These are phyloP conservation scores for Orchesella cincta DNA, from an alignment of 1,140 invertebrate species.

Conservation along the genomic window DNA sequence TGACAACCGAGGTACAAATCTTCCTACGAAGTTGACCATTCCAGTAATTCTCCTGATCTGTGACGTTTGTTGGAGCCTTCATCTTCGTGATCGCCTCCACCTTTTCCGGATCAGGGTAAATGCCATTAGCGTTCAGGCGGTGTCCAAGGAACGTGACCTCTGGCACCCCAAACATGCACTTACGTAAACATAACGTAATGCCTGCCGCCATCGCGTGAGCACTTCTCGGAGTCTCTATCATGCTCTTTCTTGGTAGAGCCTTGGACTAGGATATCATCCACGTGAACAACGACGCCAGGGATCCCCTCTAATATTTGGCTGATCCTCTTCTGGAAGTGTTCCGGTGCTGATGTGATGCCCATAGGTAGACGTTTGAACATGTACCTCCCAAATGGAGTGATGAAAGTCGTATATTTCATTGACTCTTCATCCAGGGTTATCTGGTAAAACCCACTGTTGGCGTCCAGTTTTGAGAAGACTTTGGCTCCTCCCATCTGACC, in stretches of 20 bases:
- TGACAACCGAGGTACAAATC: slow-evolving; percentile 53
- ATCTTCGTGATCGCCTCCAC: slow-evolving; percentile 53
- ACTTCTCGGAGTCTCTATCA: slow-evolving; percentile 50
- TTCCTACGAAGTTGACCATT: slow-evolving; percentile 53
- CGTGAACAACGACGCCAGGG: slow-evolving; percentile 43
- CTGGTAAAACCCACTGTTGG: slow-evolving; percentile 56
- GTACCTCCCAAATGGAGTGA: slow-evolving; percentile 54
- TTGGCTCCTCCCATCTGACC: slow-evolving; percentile 24
- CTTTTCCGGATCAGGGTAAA: slow-evolving; percentile 55
- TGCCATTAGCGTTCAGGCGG: slow-evolving; percentile 54
- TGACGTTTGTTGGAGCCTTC: slow-evolving; percentile 43
- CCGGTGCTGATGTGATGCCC: slow-evolving; percentile 51
- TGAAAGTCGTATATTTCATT: slow-evolving; percentile 51
- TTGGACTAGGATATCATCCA: slow-evolving; percentile 54
- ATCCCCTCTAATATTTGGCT: slow-evolving; percentile 46
- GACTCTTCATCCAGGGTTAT: slow-evolving; percentile 53
- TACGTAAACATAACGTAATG: slow-evolving; percentile 49
- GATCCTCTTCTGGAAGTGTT: slow-evolving; percentile 50
- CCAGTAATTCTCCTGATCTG: slow-evolving; percentile 54
- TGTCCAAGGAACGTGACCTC: slow-evolving; percentile 56
- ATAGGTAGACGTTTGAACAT: slow-evolving; percentile 53
- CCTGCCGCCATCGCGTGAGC: slow-evolving; percentile 38
- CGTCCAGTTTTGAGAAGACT: slow-evolving; percentile 55
- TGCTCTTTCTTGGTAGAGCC: slow-evolving; percentile 41
- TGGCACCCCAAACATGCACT: slow-evolving; percentile 53